Evolutionary conservation across 1,140 invertebrate genomes (phyloP).

Genomic region (Dendroctonus ponderosae): DNA sequence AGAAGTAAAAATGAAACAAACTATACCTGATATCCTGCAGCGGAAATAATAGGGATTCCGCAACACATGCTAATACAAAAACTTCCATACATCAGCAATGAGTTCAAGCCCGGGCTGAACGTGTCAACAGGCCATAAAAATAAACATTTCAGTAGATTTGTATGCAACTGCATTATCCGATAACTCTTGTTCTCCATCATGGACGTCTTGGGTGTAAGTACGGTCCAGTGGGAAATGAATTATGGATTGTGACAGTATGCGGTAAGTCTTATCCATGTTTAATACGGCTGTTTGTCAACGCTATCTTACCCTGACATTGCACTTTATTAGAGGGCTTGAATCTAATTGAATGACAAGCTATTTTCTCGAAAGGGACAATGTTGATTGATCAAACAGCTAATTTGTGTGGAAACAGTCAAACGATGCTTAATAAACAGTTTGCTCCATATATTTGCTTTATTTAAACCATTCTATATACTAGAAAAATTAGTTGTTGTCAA

Average conservation of each 20-base stretch:
- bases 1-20: background rate
- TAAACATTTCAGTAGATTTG: slow-evolving; percentile 5
- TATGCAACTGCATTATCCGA: slow-evolving; percentile 8
- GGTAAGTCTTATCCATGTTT: background rate
- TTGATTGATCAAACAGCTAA: too few species aligned
- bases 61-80: background rate
- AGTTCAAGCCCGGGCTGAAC: background rate
- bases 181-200: background rate
- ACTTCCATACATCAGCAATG: background rate
- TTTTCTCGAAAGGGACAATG: too few species aligned
- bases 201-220: background rate
- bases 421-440: too few species aligned
- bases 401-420: too few species aligned
- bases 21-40: slow-evolving; percentile 2
- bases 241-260: slow-evolving; percentile 3
- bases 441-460: too few species aligned
- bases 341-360: too few species aligned
- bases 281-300: background rate
- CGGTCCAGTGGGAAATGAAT: slow-evolving; percentile 1
- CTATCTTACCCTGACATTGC: background rate
- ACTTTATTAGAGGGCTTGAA: too few species aligned
- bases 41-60: background rate
- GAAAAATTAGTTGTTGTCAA: too few species aligned
- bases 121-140: slow-evolving; percentile 1
- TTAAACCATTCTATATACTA: too few species aligned